Evolutionary conservation across 2,113 vertebrate genomes (phyloP).

Genomic region (Carollia perspicillata): DNA sequence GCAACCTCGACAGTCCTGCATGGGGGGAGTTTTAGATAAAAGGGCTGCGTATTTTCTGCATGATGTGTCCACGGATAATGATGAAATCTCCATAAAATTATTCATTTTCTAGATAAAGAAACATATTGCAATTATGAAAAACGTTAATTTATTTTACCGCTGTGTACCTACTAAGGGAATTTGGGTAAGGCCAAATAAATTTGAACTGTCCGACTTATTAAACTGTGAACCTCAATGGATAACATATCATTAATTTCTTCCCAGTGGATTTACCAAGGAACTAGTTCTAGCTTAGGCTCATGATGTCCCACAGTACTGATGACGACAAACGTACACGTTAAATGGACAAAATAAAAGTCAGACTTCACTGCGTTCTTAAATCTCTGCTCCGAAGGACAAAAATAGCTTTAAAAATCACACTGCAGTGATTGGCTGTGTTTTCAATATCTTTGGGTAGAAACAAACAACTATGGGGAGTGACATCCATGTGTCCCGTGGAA

Average conservation of each 20-base stretch:
- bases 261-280: background rate
- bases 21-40: background rate
- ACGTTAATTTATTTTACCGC: background rate
- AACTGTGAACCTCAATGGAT: background rate
- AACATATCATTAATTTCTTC: slow-evolving; percentile 23
- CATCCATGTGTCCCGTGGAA: background rate
- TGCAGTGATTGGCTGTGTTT: background rate
- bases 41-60: background rate
- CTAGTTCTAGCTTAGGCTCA: background rate
- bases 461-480: slow-evolving; percentile 4
- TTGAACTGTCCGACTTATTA: slow-evolving; percentile 10
- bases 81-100: background rate
- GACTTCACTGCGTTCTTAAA: slow-evolving; percentile 8
- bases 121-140: background rate
- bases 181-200: background rate
- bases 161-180: background rate
- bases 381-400: background rate
- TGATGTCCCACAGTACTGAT: background rate
- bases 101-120: slow-evolving; percentile 17
- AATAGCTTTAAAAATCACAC: slow-evolving; percentile 41
- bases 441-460: slow-evolving; percentile 43
- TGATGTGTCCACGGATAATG: slow-evolving; percentile 1
- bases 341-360: background rate
- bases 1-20: background rate
- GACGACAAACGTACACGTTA: background rate